These are phyloP conservation scores for Pinna nobilis DNA, from an alignment of 1,140 invertebrate species.

Conservation along the genomic window DNA sequence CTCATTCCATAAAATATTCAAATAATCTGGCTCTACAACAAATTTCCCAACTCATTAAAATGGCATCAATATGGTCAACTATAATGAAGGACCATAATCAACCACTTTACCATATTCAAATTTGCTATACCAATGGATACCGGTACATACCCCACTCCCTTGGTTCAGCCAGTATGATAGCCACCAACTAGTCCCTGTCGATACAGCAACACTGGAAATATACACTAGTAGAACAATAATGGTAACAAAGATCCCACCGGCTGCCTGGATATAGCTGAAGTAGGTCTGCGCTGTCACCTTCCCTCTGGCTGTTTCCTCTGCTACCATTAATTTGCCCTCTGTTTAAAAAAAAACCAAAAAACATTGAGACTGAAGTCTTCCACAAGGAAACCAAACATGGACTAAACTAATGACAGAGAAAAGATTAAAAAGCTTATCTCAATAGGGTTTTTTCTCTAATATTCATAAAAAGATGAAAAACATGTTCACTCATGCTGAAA, in stretches of 20 bases:
- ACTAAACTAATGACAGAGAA: neutral
- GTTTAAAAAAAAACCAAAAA: conserved; percentile 15
- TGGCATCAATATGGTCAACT: no score
- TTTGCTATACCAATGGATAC: neutral
- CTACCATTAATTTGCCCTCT: conserved; percentile 70
- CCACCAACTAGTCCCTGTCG: conserved; percentile 82
- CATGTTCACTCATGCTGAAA: no score
- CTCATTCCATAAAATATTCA: no score
- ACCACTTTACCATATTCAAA: no score
- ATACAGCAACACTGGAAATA: conserved; percentile 78
- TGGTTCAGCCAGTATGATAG: conserved; percentile 81
- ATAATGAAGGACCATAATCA: no score
- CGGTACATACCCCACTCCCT: conserved; percentile 73
- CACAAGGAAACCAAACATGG: neutral
- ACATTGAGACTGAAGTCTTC: neutral
- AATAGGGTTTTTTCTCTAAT: no score
- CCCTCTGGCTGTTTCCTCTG: conserved; percentile 76
- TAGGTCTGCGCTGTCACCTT: conserved; percentile 76
- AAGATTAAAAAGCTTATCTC: neutral
- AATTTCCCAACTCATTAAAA: no score
- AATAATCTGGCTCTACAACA: no score
- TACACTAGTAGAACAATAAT: conserved; percentile 78
- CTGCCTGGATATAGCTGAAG: conserved; percentile 78
- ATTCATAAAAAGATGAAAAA: no score
- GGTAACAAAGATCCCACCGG: conserved; percentile 78